Conservation (phyloP, 2,888 invertebrate genomes). For the Caenorhabditis uteleia region DNA sequence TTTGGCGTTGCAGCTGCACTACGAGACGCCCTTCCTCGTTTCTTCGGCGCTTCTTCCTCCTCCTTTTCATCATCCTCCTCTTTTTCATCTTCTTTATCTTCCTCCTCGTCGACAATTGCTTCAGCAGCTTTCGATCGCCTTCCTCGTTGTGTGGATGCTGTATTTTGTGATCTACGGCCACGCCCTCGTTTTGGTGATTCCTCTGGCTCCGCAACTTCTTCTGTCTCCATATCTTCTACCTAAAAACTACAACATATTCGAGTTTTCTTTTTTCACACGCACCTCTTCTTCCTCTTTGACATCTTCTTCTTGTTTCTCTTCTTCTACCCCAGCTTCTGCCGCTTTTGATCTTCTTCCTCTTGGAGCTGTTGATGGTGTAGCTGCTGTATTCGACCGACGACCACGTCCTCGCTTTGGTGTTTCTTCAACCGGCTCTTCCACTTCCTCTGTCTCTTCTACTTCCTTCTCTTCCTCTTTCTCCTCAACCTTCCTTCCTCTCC, state of each 20-base stretch:
- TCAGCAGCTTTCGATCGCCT: slow-evolving; percentile 6
- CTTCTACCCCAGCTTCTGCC: slow-evolving; percentile 5
- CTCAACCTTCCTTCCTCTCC: slow-evolving; percentile 1
- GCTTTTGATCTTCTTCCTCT: slow-evolving; percentile 12
- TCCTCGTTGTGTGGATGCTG: slow-evolving; percentile 11
- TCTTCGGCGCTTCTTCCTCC: background rate
- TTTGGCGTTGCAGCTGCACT: too few species aligned
- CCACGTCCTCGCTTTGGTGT: slow-evolving; percentile 1
- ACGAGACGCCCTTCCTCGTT: background rate
- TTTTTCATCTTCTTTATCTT: slow-evolving; percentile 5
- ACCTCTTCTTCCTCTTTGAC: slow-evolving; percentile 13
- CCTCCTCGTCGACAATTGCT: slow-evolving; percentile 9
- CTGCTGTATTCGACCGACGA: slow-evolving; percentile 1
- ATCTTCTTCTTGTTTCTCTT: slow-evolving; percentile 5
- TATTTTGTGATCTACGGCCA: slow-evolving; percentile 2
- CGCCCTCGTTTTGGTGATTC: slow-evolving; percentile 1
- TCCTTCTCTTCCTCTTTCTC: slow-evolving; percentile 2
- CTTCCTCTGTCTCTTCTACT: slow-evolving; percentile 15
- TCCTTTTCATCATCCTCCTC: slow-evolving; percentile 11
- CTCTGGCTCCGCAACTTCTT: slow-evolving; percentile 11
- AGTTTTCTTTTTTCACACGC: background rate
- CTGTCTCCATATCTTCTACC: slow-evolving; percentile 10
- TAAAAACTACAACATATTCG: too few species aligned
- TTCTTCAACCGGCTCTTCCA: slow-evolving; percentile 9
- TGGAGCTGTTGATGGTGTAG: slow-evolving; percentile 13